A percentile compares a stretch with the other conserved stretches of the same genome.
Evolutionary conservation across 35 echinoderm and acorn worm genomes (phyloP).

Genomic region (Chiridota heheva): DNA sequence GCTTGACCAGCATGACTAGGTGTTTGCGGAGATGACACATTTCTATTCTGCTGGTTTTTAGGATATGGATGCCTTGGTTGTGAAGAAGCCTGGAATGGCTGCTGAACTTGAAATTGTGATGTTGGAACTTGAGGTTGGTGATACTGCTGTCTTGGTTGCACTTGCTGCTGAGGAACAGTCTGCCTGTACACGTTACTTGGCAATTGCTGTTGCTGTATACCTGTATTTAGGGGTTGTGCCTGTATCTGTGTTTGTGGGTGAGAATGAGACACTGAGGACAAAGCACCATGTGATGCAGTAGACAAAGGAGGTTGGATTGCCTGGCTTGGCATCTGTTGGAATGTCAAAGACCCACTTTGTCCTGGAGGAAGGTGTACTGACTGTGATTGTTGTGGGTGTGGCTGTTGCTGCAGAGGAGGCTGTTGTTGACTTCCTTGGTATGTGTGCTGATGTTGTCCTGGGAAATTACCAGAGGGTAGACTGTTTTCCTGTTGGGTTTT

Average conservation of each 20-base stretch:
- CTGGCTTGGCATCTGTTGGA: neutral
- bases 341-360: neutral
- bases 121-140: neutral
- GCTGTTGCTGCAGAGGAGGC: neutral
- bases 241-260: neutral
- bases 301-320: neutral
- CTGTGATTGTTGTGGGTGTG: neutral
- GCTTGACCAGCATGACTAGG: too few relatives aligned
- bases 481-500: too few relatives aligned
- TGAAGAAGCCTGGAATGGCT: too few relatives aligned
- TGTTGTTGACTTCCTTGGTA: neutral
- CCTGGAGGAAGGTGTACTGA: neutral
- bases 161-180: neutral
- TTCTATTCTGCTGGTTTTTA: too few relatives aligned
- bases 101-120: neutral
- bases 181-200: neutral
- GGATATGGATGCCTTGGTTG: too few relatives aligned
- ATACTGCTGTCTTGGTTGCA: neutral
- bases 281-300: neutral
- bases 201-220: neutral
- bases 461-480: too few relatives aligned
- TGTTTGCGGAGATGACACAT: too few relatives aligned
- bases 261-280: neutral
- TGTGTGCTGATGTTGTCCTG: constrained; percentile 20
- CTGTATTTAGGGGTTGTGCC: neutral